Evolutionary conservation across 2,888 invertebrate species (phyloP).

Genomic region (Trissoscelio sp.): DNA sequence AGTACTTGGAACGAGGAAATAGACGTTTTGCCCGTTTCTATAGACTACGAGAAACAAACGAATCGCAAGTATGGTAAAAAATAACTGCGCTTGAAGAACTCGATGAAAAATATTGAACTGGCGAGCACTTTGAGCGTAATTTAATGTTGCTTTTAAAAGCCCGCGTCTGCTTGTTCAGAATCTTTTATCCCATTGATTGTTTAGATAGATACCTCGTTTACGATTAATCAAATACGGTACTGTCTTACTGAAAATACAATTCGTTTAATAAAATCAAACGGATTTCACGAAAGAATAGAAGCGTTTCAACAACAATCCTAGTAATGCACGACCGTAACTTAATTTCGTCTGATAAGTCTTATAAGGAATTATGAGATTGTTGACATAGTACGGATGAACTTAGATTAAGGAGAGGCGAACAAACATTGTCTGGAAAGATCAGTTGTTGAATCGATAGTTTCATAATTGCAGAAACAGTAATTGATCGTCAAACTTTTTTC

Average conservation of each 20-base stretch:
- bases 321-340: slow-evolving; percentile 23
- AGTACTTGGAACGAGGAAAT: slow-evolving; percentile 54
- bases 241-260: neutral
- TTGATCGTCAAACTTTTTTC: neutral
- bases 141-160: slow-evolving; percentile 1
- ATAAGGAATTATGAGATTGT: slow-evolving; percentile 51
- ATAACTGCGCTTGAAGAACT: slow-evolving; percentile 35
- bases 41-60: slow-evolving; percentile 23
- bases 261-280: slow-evolving; percentile 7
- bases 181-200: slow-evolving; percentile 8
- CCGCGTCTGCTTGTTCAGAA: neutral
- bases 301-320: slow-evolving; percentile 4
- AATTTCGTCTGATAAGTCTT: slow-evolving; percentile 45
- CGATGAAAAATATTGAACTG: slow-evolving; percentile 3
- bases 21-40: slow-evolving; percentile 32
- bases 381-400: slow-evolving; percentile 41
- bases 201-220: slow-evolving; percentile 9
- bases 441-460: slow-evolving; percentile 37
- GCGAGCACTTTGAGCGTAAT: slow-evolving; percentile 5
- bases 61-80: slow-evolving; percentile 32
- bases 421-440: slow-evolving; percentile 26
- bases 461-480: slow-evolving; percentile 33
- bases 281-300: neutral
- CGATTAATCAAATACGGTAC: neutral
- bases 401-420: slow-evolving; percentile 21